Evolutionary conservation across 2,113 vertebrate genomes (phyloP).

Genomic region (Leptocoma aspasia): DNA sequence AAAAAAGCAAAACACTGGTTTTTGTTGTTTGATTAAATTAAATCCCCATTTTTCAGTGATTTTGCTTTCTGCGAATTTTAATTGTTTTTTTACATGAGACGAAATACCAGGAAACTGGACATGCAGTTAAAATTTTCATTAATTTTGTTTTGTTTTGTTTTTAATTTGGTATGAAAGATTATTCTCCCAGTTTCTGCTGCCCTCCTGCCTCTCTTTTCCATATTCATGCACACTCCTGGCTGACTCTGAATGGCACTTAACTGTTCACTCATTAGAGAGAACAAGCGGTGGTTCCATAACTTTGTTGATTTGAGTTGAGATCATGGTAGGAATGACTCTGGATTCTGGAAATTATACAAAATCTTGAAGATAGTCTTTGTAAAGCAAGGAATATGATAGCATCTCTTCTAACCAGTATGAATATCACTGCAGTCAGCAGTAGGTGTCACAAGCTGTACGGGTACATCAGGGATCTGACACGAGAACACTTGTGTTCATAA

Average conservation of each 20-base stretch:
- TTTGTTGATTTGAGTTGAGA: slow-evolving; percentile 9
- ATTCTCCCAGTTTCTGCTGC: slow-evolving; percentile 33
- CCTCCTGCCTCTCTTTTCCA: slow-evolving; percentile 32
- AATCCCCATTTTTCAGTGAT: neutral
- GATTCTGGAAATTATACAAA: neutral
- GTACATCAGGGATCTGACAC: slow-evolving; percentile 21
- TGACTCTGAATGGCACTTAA: slow-evolving; percentile 33
- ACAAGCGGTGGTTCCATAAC: neutral
- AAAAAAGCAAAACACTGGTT: neutral
- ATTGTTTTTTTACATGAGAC: neutral
- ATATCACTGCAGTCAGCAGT: slow-evolving; percentile 37
- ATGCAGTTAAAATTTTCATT: neutral
- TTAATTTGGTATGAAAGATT: neutral
- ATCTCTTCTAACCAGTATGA: slow-evolving; percentile 16
- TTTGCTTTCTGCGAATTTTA: neutral
- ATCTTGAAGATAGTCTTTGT: neutral
- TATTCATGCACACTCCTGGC: slow-evolving; percentile 26
- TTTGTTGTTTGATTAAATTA: neutral
- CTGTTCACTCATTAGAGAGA: slow-evolving; percentile 18
- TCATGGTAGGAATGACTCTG: neutral
- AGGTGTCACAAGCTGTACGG: slow-evolving; percentile 27
- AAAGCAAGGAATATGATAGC: neutral
- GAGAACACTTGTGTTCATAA: neutral
- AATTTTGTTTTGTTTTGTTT: neutral
- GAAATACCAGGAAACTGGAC: neutral